Evolutionary conservation across 2,113 vertebrate genomes (phyloP), one percentile per base, ranked within the genome.

Genomic region (Coreoperca whiteheadi): DNA sequence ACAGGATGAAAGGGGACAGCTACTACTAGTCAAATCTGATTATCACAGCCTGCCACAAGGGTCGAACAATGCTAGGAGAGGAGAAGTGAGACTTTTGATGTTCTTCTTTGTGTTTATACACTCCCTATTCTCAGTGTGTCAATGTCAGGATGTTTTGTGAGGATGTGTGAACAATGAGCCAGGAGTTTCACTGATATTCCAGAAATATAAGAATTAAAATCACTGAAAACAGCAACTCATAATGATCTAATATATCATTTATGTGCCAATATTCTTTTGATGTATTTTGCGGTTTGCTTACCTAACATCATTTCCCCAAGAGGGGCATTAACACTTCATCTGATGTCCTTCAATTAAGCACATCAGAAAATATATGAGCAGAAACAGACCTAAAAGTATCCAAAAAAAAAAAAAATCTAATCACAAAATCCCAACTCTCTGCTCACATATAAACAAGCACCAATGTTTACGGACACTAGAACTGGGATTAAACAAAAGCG

Each of bases 311-410:
- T 77, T 57, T 37, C 21, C 64, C 65, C 34, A 46, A 63, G 23
- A 65, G 20, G 23, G 51, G 37, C 16, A 50, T 81, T 74, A 78
- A 75, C 70, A 60, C 25, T 9, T 25, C 11, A 32, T 60, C 46
- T 74, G 28, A 60, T 65, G 37, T 54, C 34, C 57, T 72, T 37
- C 25, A 76, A 78, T 73, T 43, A 43, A 53, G n/a, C 72, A 57
- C 51, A 83, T 72, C 3, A 64, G 28, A 0, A 56, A 34, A 70
- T 63, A 15, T 11, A 34, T 3, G 18, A 80, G 1, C 57, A 76
- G 41, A 32, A 60, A 73, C 23, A 25, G 34, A 32, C 41, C 28
- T 21, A 41, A 71, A 71, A 71, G 4, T 20, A 5, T 21, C 61
- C 12, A 15, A 20, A 37, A n/a, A n/a, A n/a, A n/a, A n/a, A n/a